Evolutionary conservation across 2,888 invertebrate genomes (phyloP), one percentile per base, ranked within the genome.

Genomic region (Clusia tigrina): DNA sequence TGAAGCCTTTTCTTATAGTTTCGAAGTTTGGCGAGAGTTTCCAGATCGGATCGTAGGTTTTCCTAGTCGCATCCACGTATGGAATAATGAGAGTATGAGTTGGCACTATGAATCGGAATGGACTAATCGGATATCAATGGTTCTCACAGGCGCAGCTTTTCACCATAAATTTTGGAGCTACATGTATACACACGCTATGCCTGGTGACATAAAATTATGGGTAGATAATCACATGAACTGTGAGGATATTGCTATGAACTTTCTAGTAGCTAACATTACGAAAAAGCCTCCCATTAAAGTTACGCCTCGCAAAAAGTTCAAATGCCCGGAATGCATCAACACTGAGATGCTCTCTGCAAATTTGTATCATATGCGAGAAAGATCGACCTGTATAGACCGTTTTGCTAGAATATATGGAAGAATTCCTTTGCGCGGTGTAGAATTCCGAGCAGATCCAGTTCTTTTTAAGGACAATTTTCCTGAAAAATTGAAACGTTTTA

Each of bases 201-300:
- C 96, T 0, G 87, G 89, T 0, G 89, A 91, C 73, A 91, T 97
- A 51, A 90, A 91, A 64, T 86, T 89, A 60, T 96, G 94, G 94
- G 96, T 97, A 0, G 97, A 98, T 81, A 91, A 93, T 17, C 92
- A 94, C 78, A 96, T 97, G 93, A 98, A 98, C 84, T 98, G 97
- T 81, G 98, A 98, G 83, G 97, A 98, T 80, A 96, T 98, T 72
- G 97, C 97, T 1, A 97, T 98, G 95, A 98, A 98, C 84, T 98
- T 97, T 85, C 88, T 98, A 2, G 93, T 98, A 26, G 92, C 96
- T 1, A 96, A 97, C 81, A 85, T 93, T 18, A 97, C 97, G 0
- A 92, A 94, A 72, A 96, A 96, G 85, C 91, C 96, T 1, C 96
- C 97, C 0, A 95, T 98, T 61, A 95, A 95, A 86, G 95, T 97